Conservation (phyloP, 1,140 invertebrate genomes). For the Papilio xuthus region DNA sequence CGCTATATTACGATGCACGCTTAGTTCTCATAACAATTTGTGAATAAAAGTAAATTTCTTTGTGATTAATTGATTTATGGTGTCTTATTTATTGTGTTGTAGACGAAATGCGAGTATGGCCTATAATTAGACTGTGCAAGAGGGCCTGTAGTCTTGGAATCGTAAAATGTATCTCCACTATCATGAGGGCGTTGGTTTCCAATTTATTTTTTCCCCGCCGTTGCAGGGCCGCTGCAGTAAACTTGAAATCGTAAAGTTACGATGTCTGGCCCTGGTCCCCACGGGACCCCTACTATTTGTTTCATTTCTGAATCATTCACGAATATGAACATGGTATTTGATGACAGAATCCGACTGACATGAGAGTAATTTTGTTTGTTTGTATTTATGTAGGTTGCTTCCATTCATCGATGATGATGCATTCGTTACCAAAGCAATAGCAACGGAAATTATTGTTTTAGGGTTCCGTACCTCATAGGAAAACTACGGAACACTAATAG, state of each 20-base stretch:
- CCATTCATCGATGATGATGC: too few relatives aligned
- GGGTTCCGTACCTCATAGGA: too few relatives aligned
- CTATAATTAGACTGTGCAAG: constrained; percentile 34
- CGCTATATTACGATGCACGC: too few relatives aligned
- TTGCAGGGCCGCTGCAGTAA: constrained; percentile 75
- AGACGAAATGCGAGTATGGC: constrained; percentile 7
- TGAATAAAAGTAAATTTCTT: background rate
- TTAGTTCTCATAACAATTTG: too few relatives aligned
- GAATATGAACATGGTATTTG: background rate
- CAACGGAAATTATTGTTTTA: too few relatives aligned
- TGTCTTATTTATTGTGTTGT: constrained; percentile 3
- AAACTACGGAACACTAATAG: too few relatives aligned
- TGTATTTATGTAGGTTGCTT: too few relatives aligned
- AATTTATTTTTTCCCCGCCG: constrained; percentile 79
- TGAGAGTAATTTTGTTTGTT: too few relatives aligned
- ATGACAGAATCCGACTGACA: too few relatives aligned
- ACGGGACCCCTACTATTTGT: constrained; percentile 60
- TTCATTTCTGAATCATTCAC: background rate
- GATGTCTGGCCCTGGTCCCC: constrained; percentile 60
- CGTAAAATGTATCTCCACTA: constrained; percentile 60
- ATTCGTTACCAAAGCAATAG: too few relatives aligned
- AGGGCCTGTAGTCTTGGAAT: constrained; percentile 42
- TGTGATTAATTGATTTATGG: constrained; percentile 24
- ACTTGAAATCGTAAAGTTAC: constrained; percentile 75
- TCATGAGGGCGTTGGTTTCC: constrained; percentile 69